These are phyloP conservation scores for Eudemis profundana DNA, from an alignment of 2,888 invertebrate species.

Conservation along the genomic window DNA sequence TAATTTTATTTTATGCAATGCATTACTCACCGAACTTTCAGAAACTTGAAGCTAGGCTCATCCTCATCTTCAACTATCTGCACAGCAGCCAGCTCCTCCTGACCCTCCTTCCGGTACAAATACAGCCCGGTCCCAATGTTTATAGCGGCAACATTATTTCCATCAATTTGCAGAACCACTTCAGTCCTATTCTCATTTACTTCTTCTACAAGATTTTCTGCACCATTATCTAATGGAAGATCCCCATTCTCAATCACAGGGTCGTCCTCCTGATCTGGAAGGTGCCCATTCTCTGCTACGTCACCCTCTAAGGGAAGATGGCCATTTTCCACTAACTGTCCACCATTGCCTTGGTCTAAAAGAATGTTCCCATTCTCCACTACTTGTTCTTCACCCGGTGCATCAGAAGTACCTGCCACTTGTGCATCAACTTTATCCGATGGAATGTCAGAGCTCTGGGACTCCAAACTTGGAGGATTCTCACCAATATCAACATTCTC, in stretches of 20 bases:
- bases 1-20: not conserved
- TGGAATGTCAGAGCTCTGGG: not conserved
- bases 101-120: slow-evolving; percentile 75
- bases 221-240: slow-evolving; percentile 52
- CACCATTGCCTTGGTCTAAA: not conserved
- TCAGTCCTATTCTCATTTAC: slow-evolving; percentile 69
- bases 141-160: slow-evolving; percentile 80
- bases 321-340: not conserved
- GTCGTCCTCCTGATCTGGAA: not conserved
- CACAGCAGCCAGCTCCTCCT: slow-evolving; percentile 77
- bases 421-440: slow-evolving; percentile 1
- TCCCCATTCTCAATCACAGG: not conserved
- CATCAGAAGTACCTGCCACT: too few relatives aligned
- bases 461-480: slow-evolving; percentile 4
- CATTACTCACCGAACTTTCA: slow-evolving; percentile 79
- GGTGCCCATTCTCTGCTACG: not conserved
- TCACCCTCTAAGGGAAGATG: not conserved
- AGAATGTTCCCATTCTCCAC: not conserved
- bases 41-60: slow-evolving; percentile 75
- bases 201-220: slow-evolving; percentile 56
- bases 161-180: slow-evolving; percentile 79
- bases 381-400: not conserved
- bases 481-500: not conserved
- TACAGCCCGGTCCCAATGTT: slow-evolving; percentile 81
- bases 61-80: slow-evolving; percentile 76